phyloP scores from a whole-genome alignment of 2,113 vertebrate genomes.

The Microtus pennsylvanicus region DNA sequence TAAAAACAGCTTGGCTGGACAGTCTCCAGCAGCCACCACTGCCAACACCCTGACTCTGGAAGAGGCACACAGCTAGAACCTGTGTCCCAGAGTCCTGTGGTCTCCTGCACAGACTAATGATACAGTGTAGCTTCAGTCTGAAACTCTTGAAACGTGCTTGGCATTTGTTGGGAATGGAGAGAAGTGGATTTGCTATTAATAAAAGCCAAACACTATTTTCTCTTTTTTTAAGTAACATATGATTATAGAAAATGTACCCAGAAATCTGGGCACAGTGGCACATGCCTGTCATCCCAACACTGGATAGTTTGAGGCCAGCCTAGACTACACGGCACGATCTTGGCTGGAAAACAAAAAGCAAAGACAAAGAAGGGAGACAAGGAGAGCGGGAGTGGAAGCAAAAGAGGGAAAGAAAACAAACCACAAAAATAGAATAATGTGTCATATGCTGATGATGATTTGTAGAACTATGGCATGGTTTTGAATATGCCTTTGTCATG shows the following conservation, averaged over 20 bases:
- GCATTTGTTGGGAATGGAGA: background rate
- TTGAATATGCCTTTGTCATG: background rate
- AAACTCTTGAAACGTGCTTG: slow-evolving; percentile 26
- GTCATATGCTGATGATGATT: background rate
- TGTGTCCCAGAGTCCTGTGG: background rate
- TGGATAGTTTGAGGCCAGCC: background rate
- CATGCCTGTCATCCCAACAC: background rate
- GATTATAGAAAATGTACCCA: background rate
- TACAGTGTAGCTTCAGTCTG: background rate
- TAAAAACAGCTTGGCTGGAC: background rate
- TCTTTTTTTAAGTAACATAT: background rate
- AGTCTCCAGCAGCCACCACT: background rate
- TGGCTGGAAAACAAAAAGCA: background rate
- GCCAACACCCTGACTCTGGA: background rate
- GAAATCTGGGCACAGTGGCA: background rate
- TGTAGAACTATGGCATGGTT: background rate
- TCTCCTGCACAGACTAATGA: too few relatives aligned
- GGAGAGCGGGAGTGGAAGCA: background rate
- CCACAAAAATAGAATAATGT: background rate
- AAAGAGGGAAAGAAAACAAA: background rate
- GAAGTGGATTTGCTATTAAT: slow-evolving; percentile 12
- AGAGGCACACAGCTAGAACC: background rate
- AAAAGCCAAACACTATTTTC: background rate
- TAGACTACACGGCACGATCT: background rate
- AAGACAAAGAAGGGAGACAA: background rate